phyloP scores from a whole-genome alignment of 2,113 vertebrate species.

The Malurus alboscapulatus region DNA sequence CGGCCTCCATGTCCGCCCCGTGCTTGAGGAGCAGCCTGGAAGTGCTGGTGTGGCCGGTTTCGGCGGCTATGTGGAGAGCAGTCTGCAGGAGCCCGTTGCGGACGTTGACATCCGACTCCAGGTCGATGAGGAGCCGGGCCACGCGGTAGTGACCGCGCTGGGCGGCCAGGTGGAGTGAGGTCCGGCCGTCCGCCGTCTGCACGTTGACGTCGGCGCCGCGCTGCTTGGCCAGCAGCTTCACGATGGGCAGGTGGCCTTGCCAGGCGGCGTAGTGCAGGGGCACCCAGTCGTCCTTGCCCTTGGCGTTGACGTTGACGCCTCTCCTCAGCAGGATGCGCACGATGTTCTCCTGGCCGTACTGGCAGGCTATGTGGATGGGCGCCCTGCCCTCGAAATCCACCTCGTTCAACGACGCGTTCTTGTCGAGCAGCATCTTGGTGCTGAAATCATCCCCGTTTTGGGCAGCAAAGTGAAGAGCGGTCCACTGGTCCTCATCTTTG shows the following conservation, averaged over 20 bases:
- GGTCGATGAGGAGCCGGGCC: constrained; percentile 89
- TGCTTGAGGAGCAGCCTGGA: constrained; percentile 90
- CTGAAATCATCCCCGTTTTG: constrained; percentile 91
- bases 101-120: constrained; percentile 78
- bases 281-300: constrained; percentile 89
- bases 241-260: constrained; percentile 92
- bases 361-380: constrained; percentile 91
- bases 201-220: constrained; percentile 79
- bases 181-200: constrained; percentile 86
- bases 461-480: constrained; percentile 91
- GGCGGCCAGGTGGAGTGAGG: constrained; percentile 90
- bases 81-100: constrained; percentile 71
- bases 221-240: constrained; percentile 91
- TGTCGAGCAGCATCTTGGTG: constrained; percentile 87
- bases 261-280: constrained; percentile 91
- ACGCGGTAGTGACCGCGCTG: constrained; percentile 93
- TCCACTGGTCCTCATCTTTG: constrained; percentile 95
- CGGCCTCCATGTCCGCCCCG: constrained; percentile 72
- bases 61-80: constrained; percentile 87
- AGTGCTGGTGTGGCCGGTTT: constrained; percentile 94
- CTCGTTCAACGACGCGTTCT: constrained; percentile 80
- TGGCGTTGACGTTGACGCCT: constrained; percentile 77
- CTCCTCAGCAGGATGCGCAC: constrained; percentile 88
- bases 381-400: constrained; percentile 90
- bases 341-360: constrained; percentile 91